Evolutionary conservation across 2,113 vertebrate species (phyloP).

Genomic region (Hymenochirus boettgeri): DNA sequence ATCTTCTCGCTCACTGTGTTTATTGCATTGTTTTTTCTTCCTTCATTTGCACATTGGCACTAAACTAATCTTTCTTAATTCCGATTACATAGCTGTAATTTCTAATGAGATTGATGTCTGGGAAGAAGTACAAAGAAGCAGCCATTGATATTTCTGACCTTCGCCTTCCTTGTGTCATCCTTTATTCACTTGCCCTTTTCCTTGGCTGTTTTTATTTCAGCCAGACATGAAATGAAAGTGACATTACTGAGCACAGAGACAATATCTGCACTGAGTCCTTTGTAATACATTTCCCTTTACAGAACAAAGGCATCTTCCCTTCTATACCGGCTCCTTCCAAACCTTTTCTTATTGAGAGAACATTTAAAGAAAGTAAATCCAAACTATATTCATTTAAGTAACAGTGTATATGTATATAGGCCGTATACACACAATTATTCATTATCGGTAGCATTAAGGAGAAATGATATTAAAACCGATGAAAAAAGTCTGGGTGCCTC

Average conservation of each 20-base stretch:
- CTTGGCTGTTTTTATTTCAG: constrained; percentile 29
- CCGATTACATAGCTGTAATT: constrained; percentile 3
- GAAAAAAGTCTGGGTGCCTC: no score
- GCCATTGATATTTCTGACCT: constrained; percentile 29
- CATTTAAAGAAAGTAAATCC: neutral
- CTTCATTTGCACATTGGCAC: neutral
- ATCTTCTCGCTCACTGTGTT: no score
- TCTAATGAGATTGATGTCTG: constrained; percentile 14
- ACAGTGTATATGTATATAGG: no score
- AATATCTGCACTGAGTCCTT: constrained; percentile 23
- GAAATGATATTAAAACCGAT: no score
- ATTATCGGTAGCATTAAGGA: no score
- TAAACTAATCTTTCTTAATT: neutral
- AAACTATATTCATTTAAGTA: no score
- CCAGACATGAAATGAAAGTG: constrained; percentile 30
- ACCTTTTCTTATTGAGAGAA: constrained; percentile 9
- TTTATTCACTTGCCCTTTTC: constrained; percentile 31
- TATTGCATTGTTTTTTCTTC: neutral
- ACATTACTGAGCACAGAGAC: constrained; percentile 34
- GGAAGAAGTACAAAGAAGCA: constrained; percentile 7
- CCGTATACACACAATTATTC: no score
- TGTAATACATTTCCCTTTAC: constrained; percentile 21
- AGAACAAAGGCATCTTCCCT: constrained; percentile 19
- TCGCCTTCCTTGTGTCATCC: constrained; percentile 17
- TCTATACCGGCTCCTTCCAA: neutral